phyloP scores from a whole-genome alignment of 2,113 vertebrate genomes.

The Melanerpes formicivorus region DNA sequence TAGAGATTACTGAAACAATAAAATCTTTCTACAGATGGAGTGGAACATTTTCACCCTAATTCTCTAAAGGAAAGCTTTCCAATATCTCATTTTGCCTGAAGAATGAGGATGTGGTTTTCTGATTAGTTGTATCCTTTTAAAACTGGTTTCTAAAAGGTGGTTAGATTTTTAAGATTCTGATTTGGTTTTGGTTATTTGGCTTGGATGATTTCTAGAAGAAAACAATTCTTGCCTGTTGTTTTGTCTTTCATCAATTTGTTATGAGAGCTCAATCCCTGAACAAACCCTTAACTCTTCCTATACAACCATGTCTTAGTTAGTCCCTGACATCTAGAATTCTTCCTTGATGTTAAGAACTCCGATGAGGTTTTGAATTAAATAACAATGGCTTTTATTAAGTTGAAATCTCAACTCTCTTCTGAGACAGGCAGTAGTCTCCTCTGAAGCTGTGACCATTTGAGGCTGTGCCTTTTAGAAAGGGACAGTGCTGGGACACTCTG shows the following conservation, averaged over 20 bases:
- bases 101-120: slow-evolving; percentile 16
- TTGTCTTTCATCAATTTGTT: not conserved
- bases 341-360: slow-evolving; percentile 11
- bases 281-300: slow-evolving; percentile 30
- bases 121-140: slow-evolving; percentile 33
- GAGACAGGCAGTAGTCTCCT: not conserved
- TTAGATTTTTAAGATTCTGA: slow-evolving; percentile 26
- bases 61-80: slow-evolving; percentile 26
- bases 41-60: not conserved
- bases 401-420: not conserved
- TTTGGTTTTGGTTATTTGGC: slow-evolving; percentile 31
- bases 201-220: slow-evolving; percentile 25
- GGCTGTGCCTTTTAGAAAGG: too few relatives aligned
- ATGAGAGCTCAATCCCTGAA: not conserved
- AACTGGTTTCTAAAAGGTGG: slow-evolving; percentile 39
- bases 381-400: slow-evolving; percentile 5
- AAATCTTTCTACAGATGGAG: slow-evolving; percentile 36
- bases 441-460: too few relatives aligned
- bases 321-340: slow-evolving; percentile 27
- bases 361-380: not conserved
- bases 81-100: slow-evolving; percentile 41
- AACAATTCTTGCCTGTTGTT: slow-evolving; percentile 41
- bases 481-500: too few relatives aligned
- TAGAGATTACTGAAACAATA: slow-evolving; percentile 47
- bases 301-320: not conserved